Base-by-base conservation (phyloP, 1,140 invertebrate species). In the Drosophila ananassae region DNA sequence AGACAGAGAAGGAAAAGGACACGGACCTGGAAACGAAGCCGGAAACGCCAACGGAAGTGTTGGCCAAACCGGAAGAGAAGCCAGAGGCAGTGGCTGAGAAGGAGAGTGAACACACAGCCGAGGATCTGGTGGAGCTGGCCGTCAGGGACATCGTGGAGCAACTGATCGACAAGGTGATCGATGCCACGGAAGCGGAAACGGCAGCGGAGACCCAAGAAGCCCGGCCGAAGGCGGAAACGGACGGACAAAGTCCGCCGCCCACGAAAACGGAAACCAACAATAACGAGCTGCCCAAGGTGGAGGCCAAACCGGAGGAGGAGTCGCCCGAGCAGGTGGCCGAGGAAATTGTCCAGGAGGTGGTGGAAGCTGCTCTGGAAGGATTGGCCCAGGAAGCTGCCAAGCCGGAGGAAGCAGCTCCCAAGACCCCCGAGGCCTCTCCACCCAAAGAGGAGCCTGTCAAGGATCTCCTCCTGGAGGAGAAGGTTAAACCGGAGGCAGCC, bases 121-220 rank as follows among this genome's bases (percentile, higher is more conserved):
- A 84, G 41, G 81, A 89, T 51, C 37, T 62, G 10, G 82, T 83
- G 12, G 77, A 74, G 2, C 41, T 60, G 22, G 79, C 75, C 2
- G 90, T 91, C 5, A 72, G 85, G 2, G 90, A 91, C 21, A 90
- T 91, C 55, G 87, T 91, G 0, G 90, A 91, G 72, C 76, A 90
- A 55, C 58, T 91, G 3, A 91, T 91, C 25, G 90, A 90, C 32
- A 78, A 89, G 63, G 83, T 89, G 22, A 89, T 89, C 24, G 85
- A 89, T 56, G 85, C 82, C 32, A 71, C 87, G 41, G 75, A 84
- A 50, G 57, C 77, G 21, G 79, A 79, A 22, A 30, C 46, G 10
- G 46, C 21, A 51, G 46, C 68, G n/a, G 90, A 91, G 51, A 81
- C 75, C 13, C 47, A 91, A 89, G 50, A 47, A 77, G 48, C 64